Conservation (phyloP, 2,113 vertebrate genomes). For the Centropus bengalensis region DNA sequence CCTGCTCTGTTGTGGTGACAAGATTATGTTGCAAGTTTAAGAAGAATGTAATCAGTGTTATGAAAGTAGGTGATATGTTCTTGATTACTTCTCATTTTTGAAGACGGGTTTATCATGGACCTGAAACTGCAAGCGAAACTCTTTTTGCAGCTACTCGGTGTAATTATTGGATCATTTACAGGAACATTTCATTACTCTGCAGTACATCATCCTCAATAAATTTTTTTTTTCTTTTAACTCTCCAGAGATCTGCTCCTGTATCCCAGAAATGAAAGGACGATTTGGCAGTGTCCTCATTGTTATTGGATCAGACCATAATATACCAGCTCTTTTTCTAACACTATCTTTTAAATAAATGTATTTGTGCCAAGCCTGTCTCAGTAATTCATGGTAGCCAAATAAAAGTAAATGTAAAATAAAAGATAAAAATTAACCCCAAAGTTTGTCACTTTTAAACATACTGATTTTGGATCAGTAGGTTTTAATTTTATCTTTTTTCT, state of each 20-base stretch:
- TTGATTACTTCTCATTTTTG: not conserved
- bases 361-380: not conserved
- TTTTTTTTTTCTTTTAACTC: not conserved
- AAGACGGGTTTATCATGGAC: not conserved
- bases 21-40: not conserved
- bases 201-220: not conserved
- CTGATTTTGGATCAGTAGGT: not conserved
- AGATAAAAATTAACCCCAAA: not conserved
- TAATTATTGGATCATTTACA: constrained; percentile 21
- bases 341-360: not conserved
- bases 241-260: not conserved
- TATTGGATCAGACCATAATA: not conserved
- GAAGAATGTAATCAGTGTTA: not conserved
- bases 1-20: not conserved
- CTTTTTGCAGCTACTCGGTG: not conserved
- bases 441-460: not conserved
- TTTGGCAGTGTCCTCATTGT: not conserved
- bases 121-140: constrained; percentile 8
- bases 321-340: not conserved
- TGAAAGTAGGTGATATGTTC: not conserved
- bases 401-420: not conserved
- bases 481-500: not conserved
- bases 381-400: not conserved
- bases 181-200: constrained; percentile 3
- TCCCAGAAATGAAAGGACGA: not conserved